These are phyloP conservation scores for Megatriorchis doriae DNA, from an alignment of 2,113 vertebrate species.

Conservation along the genomic window DNA sequence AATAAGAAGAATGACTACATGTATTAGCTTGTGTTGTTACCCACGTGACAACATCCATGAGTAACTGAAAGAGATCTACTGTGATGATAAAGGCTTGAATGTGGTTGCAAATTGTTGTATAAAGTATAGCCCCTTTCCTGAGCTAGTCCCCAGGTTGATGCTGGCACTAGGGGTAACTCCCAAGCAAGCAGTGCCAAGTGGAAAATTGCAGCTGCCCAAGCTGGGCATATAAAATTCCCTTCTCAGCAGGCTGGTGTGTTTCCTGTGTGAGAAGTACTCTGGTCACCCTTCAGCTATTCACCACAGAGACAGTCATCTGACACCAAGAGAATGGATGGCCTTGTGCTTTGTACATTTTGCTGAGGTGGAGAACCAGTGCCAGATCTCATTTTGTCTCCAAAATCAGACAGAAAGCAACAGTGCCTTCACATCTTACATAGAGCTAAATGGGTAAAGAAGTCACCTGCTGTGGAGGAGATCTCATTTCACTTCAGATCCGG, in stretches of 20 bases:
- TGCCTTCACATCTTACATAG: accelerated
- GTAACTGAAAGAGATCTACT: not conserved
- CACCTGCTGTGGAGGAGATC: not conserved
- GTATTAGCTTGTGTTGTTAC: not conserved
- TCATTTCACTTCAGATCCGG: not conserved
- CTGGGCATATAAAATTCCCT: not conserved
- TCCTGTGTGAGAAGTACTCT: not conserved
- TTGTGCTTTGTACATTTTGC: not conserved
- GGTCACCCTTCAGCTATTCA: not conserved
- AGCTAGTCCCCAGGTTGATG: not conserved
- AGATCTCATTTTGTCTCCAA: not conserved
- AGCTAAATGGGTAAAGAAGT: not conserved
- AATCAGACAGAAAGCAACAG: not conserved
- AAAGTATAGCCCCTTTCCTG: not conserved
- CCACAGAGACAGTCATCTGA: not conserved
- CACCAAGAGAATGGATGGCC: not conserved
- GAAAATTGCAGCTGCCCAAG: not conserved
- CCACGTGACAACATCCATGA: not conserved
- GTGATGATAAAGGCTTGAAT: not conserved
- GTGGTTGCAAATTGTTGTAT: not conserved
- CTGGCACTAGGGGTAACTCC: not conserved
- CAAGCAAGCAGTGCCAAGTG: not conserved
- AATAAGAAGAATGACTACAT: not conserved
- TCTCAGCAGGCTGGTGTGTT: not conserved
- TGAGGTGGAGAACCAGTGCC: not conserved